Base-by-base conservation (phyloP, 2,113 vertebrate genomes). In the Gavialis gangeticus region DNA sequence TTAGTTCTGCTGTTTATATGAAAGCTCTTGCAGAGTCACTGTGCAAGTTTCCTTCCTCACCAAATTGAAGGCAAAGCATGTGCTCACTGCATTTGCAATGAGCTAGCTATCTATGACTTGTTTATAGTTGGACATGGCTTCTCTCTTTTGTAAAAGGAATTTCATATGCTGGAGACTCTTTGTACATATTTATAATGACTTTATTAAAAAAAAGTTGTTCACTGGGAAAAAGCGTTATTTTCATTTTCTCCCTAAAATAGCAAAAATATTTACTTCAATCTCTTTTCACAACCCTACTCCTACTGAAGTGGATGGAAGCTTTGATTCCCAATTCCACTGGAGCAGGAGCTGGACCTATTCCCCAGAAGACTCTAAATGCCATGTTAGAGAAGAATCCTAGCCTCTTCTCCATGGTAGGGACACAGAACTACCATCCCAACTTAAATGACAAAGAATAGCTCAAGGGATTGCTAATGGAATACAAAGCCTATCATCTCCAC, bases 131-230 rank as follows among this genome's bases (percentile, higher is more conserved):
- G 92, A 96, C 62, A 94, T 93, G 97, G 95, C 89, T 96, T 95
- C 95, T 95, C 95, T 97, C 94, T 98, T 98, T 98, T 98, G 97
- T 98, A 98, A 98, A 98, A 97, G 95, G 96, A 96, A 97, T 98
- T 98, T 98, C 98, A 85, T 98, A 98, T 96, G 96, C 96, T 98
- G 96, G 94, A 98, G 95, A 98, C 90, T 92, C 98, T 98, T 98
- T 98, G 98, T 98, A 98, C 98, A 98, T 98, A 98, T 98, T 98
- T 98, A 97, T 98, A 98, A 97, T 95, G 97, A 97, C 97, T 98
- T 98, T 98, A 98, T 98, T 98, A 98, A 98, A 97, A 98, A 96
- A 79, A 79, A 87, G 94, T 87, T 97, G 97, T 98, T 96, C 82
- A 93, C 85, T 95, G 95, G 95, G 2, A 27, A 88, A 14, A 95